Conservation (phyloP, 1,140 invertebrate species). For the Drosophila sp. region DNA sequence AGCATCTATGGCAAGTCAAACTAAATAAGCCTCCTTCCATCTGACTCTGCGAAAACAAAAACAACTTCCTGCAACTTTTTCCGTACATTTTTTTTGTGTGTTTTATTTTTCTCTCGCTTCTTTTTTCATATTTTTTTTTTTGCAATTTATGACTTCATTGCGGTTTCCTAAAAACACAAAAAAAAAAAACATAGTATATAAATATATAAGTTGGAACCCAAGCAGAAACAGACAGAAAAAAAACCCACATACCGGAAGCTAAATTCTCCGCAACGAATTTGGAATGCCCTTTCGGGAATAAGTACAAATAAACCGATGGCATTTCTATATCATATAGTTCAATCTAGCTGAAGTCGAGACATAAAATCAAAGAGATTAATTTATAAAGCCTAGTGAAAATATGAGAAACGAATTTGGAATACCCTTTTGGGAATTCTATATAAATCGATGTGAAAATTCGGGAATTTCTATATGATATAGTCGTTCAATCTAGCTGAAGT, state of each 20-base stretch:
- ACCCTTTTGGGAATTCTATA: neutral
- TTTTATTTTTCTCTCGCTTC: neutral
- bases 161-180: conserved; percentile 37
- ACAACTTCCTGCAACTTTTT: conserved; percentile 40
- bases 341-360: no score
- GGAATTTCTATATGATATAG: no score
- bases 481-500: no score
- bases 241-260: neutral
- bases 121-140: conserved; percentile 18
- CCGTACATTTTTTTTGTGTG: conserved; percentile 13
- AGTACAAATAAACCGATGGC: no score
- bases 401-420: neutral
- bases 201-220: conserved; percentile 43
- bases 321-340: no score
- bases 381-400: no score
- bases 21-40: conserved; percentile 3
- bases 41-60: neutral
- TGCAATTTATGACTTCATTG: conserved; percentile 45
- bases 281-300: neutral
- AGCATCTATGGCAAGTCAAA: conserved; percentile 15
- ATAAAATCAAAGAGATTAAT: no score
- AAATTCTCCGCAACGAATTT: neutral
- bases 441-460: no score
- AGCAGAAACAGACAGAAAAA: conserved; percentile 7
- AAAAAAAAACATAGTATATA: conserved; percentile 27